Percentiles rank a stretch among this genome's conserved stretches.
Conservation (phyloP, 1,140 invertebrate species). For the Dryas iulia region DNA sequence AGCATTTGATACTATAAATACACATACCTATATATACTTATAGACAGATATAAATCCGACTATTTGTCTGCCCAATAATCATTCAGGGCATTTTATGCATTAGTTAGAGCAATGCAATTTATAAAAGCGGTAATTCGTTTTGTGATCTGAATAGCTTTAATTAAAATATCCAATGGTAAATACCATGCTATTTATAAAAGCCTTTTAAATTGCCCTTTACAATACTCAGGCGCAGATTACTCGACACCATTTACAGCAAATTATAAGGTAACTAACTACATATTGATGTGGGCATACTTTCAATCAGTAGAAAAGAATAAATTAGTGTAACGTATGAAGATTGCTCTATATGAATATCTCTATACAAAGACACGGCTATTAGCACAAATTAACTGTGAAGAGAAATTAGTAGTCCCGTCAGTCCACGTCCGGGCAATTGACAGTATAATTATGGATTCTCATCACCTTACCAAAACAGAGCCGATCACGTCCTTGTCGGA, state of each 20-base stretch:
- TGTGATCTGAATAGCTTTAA: constrained; percentile 14
- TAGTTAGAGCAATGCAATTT: constrained; percentile 10
- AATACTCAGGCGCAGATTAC: constrained; percentile 14
- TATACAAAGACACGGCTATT: constrained; percentile 20
- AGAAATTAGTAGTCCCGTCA: constrained; percentile 26
- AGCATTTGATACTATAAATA: background rate
- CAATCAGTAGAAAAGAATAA: constrained; percentile 13
- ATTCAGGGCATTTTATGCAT: background rate
- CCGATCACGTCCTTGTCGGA: constrained; percentile 64
- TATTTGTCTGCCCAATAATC: background rate
- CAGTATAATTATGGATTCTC: constrained; percentile 56
- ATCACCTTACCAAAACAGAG: constrained; percentile 60
- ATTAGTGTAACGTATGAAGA: background rate
- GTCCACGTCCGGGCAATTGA: constrained; percentile 36
- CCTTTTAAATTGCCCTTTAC: constrained; percentile 18
- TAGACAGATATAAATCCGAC: too few species aligned
- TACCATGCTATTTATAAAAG: constrained; percentile 12
- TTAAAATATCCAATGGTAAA: constrained; percentile 22
- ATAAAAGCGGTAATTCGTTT: constrained; percentile 18
- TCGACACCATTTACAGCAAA: constrained; percentile 19
- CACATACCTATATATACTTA: background rate
- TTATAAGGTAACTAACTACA: constrained; percentile 7
- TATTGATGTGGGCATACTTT: background rate
- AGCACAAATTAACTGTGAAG: constrained; percentile 27
- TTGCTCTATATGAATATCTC: constrained; percentile 16